Conservation (phyloP, 2,888 invertebrate species). For the Heteropelma amictum region DNA sequence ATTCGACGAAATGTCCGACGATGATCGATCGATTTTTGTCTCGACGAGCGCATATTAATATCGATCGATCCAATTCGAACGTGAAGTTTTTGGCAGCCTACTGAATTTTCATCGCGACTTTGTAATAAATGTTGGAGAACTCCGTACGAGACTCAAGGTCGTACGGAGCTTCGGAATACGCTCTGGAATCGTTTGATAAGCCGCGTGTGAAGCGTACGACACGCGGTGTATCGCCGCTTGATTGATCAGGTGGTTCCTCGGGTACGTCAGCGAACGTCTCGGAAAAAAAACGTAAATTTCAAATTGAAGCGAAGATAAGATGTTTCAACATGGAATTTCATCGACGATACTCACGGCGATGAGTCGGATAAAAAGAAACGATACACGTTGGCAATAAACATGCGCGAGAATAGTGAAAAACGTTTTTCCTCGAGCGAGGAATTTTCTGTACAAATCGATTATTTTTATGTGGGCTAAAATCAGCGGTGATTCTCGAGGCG, state of each 20-base stretch:
- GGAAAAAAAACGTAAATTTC: conserved; percentile 36
- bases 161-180: conserved; percentile 23
- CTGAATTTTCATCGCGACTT: too few species aligned
- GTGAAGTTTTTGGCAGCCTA: conserved; percentile 3
- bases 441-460: too few species aligned
- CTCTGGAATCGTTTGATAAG: conserved; percentile 16
- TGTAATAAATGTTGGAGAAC: too few species aligned
- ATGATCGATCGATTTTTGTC: not conserved
- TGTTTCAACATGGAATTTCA: conserved; percentile 17
- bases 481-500: too few species aligned
- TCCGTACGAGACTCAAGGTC: conserved; percentile 42
- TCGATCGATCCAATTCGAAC: not conserved
- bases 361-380: not conserved
- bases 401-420: not conserved
- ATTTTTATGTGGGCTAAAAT: too few species aligned
- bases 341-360: not conserved
- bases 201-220: not conserved
- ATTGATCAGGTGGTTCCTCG: conserved; percentile 52
- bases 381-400: not conserved
- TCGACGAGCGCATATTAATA: not conserved
- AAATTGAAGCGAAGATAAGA: conserved; percentile 35
- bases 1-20: not conserved
- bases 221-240: conserved; percentile 22
- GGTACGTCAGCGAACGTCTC: conserved; percentile 12
- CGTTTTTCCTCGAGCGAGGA: too few species aligned